A percentile compares a stretch with the other conserved stretches of the same genome.
Evolutionary conservation across 2,888 invertebrate genomes (phyloP).

Genomic region (Mythimna loreyi): DNA sequence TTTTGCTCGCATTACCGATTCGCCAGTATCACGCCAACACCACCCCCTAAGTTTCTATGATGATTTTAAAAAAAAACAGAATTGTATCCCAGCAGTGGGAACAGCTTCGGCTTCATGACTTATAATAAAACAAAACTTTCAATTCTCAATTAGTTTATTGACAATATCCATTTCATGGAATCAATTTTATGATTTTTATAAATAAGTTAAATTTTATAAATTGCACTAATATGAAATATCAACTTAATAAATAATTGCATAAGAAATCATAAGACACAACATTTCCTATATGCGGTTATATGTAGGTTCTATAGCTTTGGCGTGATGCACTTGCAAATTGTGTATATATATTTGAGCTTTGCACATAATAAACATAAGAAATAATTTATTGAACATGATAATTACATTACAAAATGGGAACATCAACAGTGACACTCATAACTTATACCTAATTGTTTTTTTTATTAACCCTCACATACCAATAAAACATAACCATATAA

Average conservation of each 20-base stretch:
- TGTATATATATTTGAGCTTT: conserved; percentile 44
- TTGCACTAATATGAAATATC: conserved; percentile 51
- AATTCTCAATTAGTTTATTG: conserved; percentile 56
- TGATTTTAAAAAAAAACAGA: too few species aligned
- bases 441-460: conserved; percentile 46
- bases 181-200: conserved; percentile 38
- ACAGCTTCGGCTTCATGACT: too few species aligned
- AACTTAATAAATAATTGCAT: conserved; percentile 47
- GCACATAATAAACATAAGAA: conserved; percentile 30
- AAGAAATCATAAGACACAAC: conserved; percentile 34
- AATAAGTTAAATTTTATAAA: conserved; percentile 32
- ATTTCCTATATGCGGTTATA: conserved; percentile 11
- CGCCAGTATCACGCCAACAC: too few species aligned
- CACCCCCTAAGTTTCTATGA: too few species aligned
- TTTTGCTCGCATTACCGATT: too few species aligned
- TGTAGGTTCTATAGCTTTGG: conserved; percentile 43
- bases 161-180: conserved; percentile 58
- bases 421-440: conserved; percentile 41
- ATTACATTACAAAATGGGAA: conserved; percentile 25
- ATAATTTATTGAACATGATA: conserved; percentile 43
- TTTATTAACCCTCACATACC: conserved; percentile 46
- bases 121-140: conserved; percentile 25
- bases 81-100: too few species aligned
- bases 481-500: conserved; percentile 39
- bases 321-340: conserved; percentile 40